Evolutionary conservation across 53 echinoderm and acorn worm genomes (phyloP).

Genomic region (Paracentrotus lividus): DNA sequence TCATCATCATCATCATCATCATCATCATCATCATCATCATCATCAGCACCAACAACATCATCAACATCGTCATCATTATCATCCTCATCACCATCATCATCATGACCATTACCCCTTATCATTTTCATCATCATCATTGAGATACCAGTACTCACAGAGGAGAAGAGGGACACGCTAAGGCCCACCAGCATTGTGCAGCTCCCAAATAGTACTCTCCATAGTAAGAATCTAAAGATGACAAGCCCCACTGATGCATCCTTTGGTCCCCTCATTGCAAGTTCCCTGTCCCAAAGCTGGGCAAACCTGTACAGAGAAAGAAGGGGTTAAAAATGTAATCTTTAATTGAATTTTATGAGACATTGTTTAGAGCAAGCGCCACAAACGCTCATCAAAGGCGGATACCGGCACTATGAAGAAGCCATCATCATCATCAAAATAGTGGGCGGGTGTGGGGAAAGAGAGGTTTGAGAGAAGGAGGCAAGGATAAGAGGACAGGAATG

Average conservation of each 20-base stretch:
- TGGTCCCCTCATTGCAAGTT: constrained; percentile 51
- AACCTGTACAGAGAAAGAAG: background rate
- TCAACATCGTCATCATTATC: background rate
- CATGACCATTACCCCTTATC: constrained; percentile 41
- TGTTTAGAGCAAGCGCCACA: too few relatives aligned
- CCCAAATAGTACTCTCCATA: constrained; percentile 35
- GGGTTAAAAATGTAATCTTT: too few relatives aligned
- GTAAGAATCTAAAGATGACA: constrained; percentile 62
- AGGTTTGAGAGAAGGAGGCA: too few relatives aligned
- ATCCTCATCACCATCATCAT: constrained; percentile 57
- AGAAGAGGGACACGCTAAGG: constrained; percentile 29
- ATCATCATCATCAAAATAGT: too few relatives aligned
- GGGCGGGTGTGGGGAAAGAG: too few relatives aligned
- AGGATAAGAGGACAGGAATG: too few relatives aligned
- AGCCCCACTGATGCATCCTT: constrained; percentile 65
- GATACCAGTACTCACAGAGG: constrained; percentile 50
- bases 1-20: constrained; percentile 54
- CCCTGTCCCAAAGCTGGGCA: constrained; percentile 53
- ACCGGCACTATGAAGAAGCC: too few relatives aligned
- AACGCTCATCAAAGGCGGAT: too few relatives aligned
- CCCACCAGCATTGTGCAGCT: background rate
- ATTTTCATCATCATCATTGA: too few relatives aligned
- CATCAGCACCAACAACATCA: background rate
- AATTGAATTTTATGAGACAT: too few relatives aligned
- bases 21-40: constrained; percentile 58